Conservation (phyloP, 2,888 invertebrate species). For the Masnerella sp. region DNA sequence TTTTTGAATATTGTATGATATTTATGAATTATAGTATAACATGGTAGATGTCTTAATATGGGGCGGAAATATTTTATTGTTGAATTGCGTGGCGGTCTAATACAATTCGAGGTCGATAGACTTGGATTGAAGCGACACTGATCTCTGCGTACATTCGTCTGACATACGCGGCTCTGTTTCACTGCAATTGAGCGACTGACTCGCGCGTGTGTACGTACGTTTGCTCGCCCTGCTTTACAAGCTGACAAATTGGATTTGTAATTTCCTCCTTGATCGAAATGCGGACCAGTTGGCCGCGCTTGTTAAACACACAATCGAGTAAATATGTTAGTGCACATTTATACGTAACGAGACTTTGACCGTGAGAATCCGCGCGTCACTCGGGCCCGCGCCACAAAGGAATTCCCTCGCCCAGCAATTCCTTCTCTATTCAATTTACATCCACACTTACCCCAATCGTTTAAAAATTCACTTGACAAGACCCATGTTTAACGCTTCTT, state of each 20-base stretch:
- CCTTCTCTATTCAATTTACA: constrained; percentile 33
- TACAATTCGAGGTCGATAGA: constrained; percentile 57
- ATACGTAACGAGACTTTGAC: constrained; percentile 61
- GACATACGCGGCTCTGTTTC: constrained; percentile 58
- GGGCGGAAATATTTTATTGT: constrained; percentile 45
- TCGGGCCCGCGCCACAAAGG: constrained; percentile 36
- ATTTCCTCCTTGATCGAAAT: constrained; percentile 61
- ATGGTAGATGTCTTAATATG: too few species aligned
- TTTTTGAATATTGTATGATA: too few species aligned
- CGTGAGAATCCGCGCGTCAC: constrained; percentile 51
- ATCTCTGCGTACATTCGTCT: constrained; percentile 56
- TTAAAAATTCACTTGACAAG: constrained; percentile 14
- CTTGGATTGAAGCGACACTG: constrained; percentile 39
- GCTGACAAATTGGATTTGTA: constrained; percentile 62
- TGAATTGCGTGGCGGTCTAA: constrained; percentile 46
- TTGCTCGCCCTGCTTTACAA: constrained; percentile 53
- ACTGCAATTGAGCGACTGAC: constrained; percentile 48
- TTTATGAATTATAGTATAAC: too few species aligned
- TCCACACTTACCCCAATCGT: neutral
- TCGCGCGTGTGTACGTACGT: constrained; percentile 49
- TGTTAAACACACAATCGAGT: constrained; percentile 55
- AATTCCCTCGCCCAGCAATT: constrained; percentile 28
- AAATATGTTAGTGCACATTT: constrained; percentile 61
- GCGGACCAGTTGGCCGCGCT: constrained; percentile 48
- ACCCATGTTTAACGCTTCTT: too few species aligned